phyloP scores from a whole-genome alignment of 2,888 invertebrate genomes.

The Volucella zonaria region DNA sequence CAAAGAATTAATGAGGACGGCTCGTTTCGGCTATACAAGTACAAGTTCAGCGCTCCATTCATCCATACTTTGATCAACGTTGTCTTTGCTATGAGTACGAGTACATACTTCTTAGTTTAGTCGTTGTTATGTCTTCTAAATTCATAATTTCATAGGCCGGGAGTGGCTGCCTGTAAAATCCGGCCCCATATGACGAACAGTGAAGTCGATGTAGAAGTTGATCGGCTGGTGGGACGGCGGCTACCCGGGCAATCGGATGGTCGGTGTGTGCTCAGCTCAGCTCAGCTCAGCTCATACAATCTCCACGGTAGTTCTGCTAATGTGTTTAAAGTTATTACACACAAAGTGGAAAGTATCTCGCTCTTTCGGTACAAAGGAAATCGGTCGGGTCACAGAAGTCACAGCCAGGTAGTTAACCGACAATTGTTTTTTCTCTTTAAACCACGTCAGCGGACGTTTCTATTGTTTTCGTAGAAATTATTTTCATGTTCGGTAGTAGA shows the following conservation, averaged over 20 bases:
- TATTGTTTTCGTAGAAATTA: slow-evolving; percentile 73
- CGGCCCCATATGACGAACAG: slow-evolving; percentile 47
- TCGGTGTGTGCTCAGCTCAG: slow-evolving; percentile 1
- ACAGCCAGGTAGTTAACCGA: slow-evolving; percentile 71
- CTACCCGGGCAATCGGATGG: background rate
- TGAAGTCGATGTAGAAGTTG: background rate
- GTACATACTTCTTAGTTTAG: background rate
- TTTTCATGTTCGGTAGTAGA: slow-evolving; percentile 44
- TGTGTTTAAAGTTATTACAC: slow-evolving; percentile 62
- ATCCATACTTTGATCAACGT: slow-evolving; percentile 31
- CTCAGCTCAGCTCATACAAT: slow-evolving; percentile 12
- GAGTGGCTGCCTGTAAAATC: slow-evolving; percentile 56
- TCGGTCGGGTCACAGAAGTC: slow-evolving; percentile 69
- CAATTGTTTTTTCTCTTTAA: slow-evolving; percentile 65
- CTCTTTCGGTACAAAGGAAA: slow-evolving; percentile 58
- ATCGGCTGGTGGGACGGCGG: slow-evolving; percentile 1
- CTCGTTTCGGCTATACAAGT: slow-evolving; percentile 30
- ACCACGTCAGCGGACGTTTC: slow-evolving; percentile 67
- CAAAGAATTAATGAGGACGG: slow-evolving; percentile 60
- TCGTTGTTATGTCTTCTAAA: slow-evolving; percentile 43
- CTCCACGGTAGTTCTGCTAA: slow-evolving; percentile 53
- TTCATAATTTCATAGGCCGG: slow-evolving; percentile 39
- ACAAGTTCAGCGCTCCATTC: slow-evolving; percentile 61
- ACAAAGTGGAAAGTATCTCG: slow-evolving; percentile 68
- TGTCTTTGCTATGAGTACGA: background rate